A percentile compares a stretch with the other conserved stretches of the same genome.
phyloP scores from a whole-genome alignment of 2,888 invertebrate species.

The Phasia obesa region DNA sequence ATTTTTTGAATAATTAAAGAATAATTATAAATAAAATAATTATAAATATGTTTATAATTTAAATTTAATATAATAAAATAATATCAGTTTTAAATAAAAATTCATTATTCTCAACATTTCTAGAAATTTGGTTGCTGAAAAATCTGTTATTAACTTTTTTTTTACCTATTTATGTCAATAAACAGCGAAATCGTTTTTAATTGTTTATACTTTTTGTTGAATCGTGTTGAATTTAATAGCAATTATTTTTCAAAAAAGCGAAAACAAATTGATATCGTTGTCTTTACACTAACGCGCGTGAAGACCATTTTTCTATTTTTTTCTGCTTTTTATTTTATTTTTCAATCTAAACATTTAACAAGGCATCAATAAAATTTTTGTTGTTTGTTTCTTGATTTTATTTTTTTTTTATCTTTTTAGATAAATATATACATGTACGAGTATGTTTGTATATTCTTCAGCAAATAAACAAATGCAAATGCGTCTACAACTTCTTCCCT shows the following conservation, averaged over 20 bases:
- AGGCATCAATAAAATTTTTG: constrained; percentile 53
- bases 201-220: neutral
- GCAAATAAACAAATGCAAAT: constrained; percentile 32
- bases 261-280: constrained; percentile 1
- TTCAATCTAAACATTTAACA: constrained; percentile 41
- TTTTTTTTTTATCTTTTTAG: constrained; percentile 51
- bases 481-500: constrained; percentile 7
- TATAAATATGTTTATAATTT: too few species aligned
- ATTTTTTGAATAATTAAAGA: too few species aligned
- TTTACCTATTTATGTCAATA: neutral
- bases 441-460: constrained; percentile 34
- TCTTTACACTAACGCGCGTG: constrained; percentile 1
- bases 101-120: neutral
- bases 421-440: too few species aligned
- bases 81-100: too few species aligned
- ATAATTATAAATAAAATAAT: too few species aligned
- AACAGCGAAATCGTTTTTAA: neutral
- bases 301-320: neutral
- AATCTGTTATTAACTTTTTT: neutral
- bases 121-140: neutral
- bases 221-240: constrained; percentile 2
- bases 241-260: constrained; percentile 14
- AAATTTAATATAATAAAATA: too few species aligned
- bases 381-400: constrained; percentile 43
- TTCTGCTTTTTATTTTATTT: constrained; percentile 3